Conservation (phyloP, 2,888 invertebrate genomes). For the Acanthosepion pharaonis region DNA sequence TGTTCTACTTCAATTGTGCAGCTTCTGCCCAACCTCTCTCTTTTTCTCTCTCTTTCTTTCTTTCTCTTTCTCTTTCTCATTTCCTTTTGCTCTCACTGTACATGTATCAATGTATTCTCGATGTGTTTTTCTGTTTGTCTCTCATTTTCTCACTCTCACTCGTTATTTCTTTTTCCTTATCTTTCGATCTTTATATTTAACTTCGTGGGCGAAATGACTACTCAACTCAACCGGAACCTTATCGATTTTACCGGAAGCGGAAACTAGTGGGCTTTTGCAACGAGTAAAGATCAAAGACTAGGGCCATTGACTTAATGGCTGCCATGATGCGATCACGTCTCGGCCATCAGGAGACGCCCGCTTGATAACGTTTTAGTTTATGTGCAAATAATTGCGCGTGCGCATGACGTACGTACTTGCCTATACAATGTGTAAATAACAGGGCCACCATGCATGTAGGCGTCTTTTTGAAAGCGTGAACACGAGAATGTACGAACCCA, state of each 20-base stretch:
- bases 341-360: not conserved
- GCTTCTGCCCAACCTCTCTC: not conserved
- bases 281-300: not conserved
- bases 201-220: not conserved
- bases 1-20: not conserved
- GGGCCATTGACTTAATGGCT: not conserved
- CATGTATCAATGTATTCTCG: too few relatives aligned
- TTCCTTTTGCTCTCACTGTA: too few relatives aligned
- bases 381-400: not conserved
- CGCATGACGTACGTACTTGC: not conserved
- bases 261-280: slow-evolving; percentile 22
- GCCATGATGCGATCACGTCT: slow-evolving; percentile 2
- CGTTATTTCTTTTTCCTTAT: not conserved
- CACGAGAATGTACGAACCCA: too few relatives aligned
- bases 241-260: slow-evolving; percentile 13
- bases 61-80: not conserved
- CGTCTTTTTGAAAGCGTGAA: too few relatives aligned
- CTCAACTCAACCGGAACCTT: slow-evolving; percentile 14
- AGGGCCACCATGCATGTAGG: too few relatives aligned
- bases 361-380: slow-evolving; percentile 33
- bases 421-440: too few relatives aligned
- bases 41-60: not conserved
- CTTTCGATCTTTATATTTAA: not conserved
- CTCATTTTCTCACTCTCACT: too few relatives aligned
- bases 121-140: too few relatives aligned